Evolutionary conservation across 2,888 invertebrate genomes (phyloP).

Genomic region (Meteorus colon): DNA sequence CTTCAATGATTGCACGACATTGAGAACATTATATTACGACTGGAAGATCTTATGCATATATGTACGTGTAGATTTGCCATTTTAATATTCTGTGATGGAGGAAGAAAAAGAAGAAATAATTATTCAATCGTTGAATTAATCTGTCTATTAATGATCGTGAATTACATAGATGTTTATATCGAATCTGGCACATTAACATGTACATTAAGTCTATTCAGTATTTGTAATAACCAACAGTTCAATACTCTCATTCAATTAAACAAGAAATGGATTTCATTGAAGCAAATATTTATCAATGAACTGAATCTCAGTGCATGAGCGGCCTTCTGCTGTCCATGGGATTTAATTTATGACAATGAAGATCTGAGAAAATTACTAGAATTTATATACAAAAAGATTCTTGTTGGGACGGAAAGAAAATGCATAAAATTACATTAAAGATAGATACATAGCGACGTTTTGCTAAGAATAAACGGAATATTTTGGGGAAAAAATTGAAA

Average conservation of each 20-base stretch:
- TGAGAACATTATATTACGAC: not conserved
- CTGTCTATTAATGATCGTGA: not conserved
- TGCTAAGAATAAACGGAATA: not conserved
- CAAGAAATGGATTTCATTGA: not conserved
- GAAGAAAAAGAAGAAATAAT: not conserved
- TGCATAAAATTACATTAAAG: not conserved
- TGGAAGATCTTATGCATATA: not conserved
- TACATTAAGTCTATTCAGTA: not conserved
- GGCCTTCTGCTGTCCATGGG: not conserved
- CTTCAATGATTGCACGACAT: not conserved
- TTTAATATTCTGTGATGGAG: slow-evolving; percentile 7
- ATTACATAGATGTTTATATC: not conserved
- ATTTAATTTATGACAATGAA: not conserved
- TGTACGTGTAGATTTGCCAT: not conserved
- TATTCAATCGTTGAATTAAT: not conserved
- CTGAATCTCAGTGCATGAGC: not conserved
- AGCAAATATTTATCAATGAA: not conserved
- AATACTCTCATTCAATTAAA: not conserved
- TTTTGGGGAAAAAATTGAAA: not conserved
- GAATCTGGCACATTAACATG: not conserved
- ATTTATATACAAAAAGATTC: not conserved
- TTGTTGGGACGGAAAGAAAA: not conserved
- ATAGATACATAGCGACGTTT: not conserved
- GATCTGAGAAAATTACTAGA: not conserved
- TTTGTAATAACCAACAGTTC: not conserved